Evolutionary conservation across 2,888 invertebrate species (phyloP).

Genomic region (Oegoconia quadripuncta): DNA sequence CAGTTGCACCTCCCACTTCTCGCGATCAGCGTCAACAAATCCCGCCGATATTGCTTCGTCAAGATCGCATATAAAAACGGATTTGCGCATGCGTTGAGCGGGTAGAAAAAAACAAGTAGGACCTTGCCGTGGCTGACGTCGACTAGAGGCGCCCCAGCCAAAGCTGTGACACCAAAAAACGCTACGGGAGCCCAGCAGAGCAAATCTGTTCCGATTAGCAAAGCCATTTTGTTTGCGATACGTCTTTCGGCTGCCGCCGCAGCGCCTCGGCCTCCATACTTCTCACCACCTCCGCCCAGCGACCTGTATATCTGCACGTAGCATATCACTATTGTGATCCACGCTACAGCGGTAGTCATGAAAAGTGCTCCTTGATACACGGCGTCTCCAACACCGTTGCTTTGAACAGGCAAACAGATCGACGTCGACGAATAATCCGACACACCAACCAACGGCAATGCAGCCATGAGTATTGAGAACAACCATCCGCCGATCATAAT

Average conservation of each 20-base stretch:
- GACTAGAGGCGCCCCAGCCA: slow-evolving; percentile 90
- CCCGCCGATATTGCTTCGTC: slow-evolving; percentile 91
- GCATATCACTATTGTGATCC: slow-evolving; percentile 89
- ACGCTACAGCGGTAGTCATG: slow-evolving; percentile 87
- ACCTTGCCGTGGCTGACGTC: slow-evolving; percentile 90
- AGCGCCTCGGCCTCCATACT: slow-evolving; percentile 81
- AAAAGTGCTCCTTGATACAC: slow-evolving; percentile 87
- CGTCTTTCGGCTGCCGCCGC: slow-evolving; percentile 83
- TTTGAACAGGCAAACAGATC: slow-evolving; percentile 94
- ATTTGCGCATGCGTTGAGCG: slow-evolving; percentile 94
- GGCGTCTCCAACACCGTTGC: slow-evolving; percentile 82
- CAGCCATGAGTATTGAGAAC: slow-evolving; percentile 87
- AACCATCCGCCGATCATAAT: slow-evolving; percentile 90
- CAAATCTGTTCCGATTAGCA: slow-evolving; percentile 92
- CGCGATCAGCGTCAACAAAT: slow-evolving; percentile 83
- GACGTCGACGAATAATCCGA: slow-evolving; percentile 92
- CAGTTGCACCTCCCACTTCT: slow-evolving; percentile 77
- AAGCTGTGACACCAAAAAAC: slow-evolving; percentile 91
- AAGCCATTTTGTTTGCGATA: slow-evolving; percentile 93
- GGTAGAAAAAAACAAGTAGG: slow-evolving; percentile 93
- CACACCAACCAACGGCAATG: slow-evolving; percentile 88
- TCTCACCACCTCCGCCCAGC: slow-evolving; percentile 84
- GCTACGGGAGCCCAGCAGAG: slow-evolving; percentile 93
- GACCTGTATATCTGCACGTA: slow-evolving; percentile 93
- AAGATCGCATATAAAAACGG: slow-evolving; percentile 95